Evolutionary conservation across 1,140 invertebrate genomes (phyloP).

Genomic region (Dendrolimus kikuchii): DNA sequence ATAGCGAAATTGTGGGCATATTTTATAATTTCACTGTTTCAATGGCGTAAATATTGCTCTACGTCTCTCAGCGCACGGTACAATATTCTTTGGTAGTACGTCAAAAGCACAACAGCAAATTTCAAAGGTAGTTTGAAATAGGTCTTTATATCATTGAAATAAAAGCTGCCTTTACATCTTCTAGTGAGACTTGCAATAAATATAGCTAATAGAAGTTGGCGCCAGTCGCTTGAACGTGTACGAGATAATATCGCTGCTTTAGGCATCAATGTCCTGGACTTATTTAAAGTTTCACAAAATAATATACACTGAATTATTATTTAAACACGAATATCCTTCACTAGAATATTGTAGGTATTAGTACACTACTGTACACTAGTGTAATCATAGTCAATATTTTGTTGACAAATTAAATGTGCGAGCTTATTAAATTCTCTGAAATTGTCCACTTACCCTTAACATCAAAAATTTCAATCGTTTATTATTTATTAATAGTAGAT

Average conservation of each 20-base stretch:
- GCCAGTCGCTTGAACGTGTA: slow-evolving; percentile 44
- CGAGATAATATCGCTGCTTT: slow-evolving; percentile 47
- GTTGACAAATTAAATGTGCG: too few species aligned
- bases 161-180: slow-evolving; percentile 54
- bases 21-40: slow-evolving; percentile 41
- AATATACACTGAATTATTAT: slow-evolving; percentile 15
- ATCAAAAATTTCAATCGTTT: too few species aligned
- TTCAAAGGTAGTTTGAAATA: slow-evolving; percentile 42
- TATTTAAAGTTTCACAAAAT: slow-evolving; percentile 44
- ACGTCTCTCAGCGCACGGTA: background rate
- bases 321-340: background rate
- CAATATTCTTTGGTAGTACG: slow-evolving; percentile 8
- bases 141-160: slow-evolving; percentile 46
- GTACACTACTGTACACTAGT: too few species aligned
- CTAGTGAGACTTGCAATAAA: slow-evolving; percentile 38
- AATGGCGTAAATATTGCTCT: slow-evolving; percentile 24
- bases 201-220: slow-evolving; percentile 57
- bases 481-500: too few species aligned
- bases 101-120: slow-evolving; percentile 27
- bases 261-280: slow-evolving; percentile 39
- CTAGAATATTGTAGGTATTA: background rate
- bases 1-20: slow-evolving; percentile 59
- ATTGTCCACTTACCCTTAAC: too few species aligned
- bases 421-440: too few species aligned
- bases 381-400: too few species aligned